Percentiles rank a stretch among this genome's conserved stretches.
Evolutionary conservation across 2,888 invertebrate genomes (phyloP).

Genomic region (Morpho deidamia): DNA sequence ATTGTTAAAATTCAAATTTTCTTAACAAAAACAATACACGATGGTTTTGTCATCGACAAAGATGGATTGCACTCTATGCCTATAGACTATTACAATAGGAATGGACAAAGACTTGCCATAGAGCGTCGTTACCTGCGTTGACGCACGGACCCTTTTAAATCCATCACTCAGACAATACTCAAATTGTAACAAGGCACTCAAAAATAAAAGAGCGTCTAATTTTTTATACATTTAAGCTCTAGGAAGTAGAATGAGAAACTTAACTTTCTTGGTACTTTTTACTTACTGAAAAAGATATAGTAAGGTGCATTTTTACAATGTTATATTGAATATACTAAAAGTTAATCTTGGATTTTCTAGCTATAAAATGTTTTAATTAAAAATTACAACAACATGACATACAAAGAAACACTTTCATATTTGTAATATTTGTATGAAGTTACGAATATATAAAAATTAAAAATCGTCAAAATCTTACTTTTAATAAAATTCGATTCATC

Average conservation of each 20-base stretch:
- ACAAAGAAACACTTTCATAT: no score
- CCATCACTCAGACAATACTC: conserved; percentile 42
- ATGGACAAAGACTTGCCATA: conserved; percentile 53
- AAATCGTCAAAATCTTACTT: no score
- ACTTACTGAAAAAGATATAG: neutral
- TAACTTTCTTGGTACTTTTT: neutral
- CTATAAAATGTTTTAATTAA: no score
- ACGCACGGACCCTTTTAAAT: conserved; percentile 55
- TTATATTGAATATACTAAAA: no score
- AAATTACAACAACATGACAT: no score
- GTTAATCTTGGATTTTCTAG: no score
- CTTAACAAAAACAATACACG: conserved; percentile 66
- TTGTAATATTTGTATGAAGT: no score
- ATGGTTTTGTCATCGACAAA: conserved; percentile 57
- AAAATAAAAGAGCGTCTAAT: neutral
- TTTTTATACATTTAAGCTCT: neutral
- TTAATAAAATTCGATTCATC: no score
- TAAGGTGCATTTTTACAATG: no score
- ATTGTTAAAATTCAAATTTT: conserved; percentile 63
- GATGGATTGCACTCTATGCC: conserved; percentile 52
- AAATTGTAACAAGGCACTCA: conserved; percentile 36
- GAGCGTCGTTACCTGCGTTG: conserved; percentile 57
- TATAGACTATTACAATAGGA: conserved; percentile 50
- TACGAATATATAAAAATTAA: no score
- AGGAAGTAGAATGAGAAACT: neutral